Percentiles rank a stretch among this genome's conserved stretches.
Evolutionary conservation across 2,888 invertebrate genomes (phyloP).

Genomic region (Caenorhabditis doughertyi): DNA sequence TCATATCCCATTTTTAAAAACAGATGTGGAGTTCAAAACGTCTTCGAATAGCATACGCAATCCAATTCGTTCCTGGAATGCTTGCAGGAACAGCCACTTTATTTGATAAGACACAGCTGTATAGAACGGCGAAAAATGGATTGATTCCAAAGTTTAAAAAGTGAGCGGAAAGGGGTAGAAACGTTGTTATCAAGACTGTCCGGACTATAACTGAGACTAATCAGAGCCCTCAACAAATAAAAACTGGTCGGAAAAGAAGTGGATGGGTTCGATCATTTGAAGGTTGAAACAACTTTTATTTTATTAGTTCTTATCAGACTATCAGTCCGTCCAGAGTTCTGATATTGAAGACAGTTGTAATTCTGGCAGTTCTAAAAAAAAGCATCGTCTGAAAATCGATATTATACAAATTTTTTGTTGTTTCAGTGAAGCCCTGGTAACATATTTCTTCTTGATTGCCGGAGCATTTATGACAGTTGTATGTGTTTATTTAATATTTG

Average conservation of each 20-base stretch:
- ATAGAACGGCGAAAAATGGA: constrained; percentile 41
- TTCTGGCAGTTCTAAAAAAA: too few relatives aligned
- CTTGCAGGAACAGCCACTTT: constrained; percentile 34
- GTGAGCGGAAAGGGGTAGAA: constrained; percentile 1
- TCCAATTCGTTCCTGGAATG: constrained; percentile 59
- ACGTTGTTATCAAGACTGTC: too few relatives aligned
- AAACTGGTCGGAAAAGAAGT: too few relatives aligned
- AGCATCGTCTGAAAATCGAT: too few relatives aligned
- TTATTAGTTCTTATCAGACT: too few relatives aligned
- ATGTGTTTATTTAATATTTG: constrained; percentile 37
- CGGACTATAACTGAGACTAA: too few relatives aligned
- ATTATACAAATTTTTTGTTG: too few relatives aligned
- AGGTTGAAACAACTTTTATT: too few relatives aligned
- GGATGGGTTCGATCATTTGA: too few relatives aligned
- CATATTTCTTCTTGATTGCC: constrained; percentile 40
- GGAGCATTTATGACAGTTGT: constrained; percentile 31
- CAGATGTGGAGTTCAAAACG: constrained; percentile 43
- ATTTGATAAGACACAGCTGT: constrained; percentile 23
- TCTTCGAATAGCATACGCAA: constrained; percentile 39
- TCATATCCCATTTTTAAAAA: background rate
- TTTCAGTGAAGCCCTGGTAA: constrained; percentile 35
- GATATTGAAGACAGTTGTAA: too few relatives aligned
- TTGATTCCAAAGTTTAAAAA: constrained; percentile 42
- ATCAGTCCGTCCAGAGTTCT: too few relatives aligned
- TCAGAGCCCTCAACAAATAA: too few relatives aligned